A percentile compares a stretch with the other conserved stretches of the same genome.
Evolutionary conservation across 2,113 vertebrate species (phyloP).

Genomic region (Rhombomys opimus): DNA sequence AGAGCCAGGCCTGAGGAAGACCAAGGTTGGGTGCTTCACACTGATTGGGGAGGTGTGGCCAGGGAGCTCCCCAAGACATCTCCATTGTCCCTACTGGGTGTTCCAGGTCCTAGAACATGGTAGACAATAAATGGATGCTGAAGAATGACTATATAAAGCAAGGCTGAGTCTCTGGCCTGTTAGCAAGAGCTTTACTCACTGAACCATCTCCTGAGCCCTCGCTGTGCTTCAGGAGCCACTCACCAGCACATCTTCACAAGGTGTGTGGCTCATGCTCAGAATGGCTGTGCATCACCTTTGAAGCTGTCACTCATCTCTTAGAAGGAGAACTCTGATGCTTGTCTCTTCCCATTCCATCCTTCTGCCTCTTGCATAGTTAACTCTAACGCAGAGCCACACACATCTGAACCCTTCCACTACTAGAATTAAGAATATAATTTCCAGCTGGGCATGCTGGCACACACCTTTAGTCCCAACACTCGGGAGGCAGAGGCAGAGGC

Average conservation of each 20-base stretch:
- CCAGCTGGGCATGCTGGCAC: not conserved
- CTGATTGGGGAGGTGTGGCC: not conserved
- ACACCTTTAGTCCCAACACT: not conserved
- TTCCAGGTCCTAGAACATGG: not conserved
- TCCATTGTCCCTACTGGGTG: not conserved
- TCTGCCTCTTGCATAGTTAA: not conserved
- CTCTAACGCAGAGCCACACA: not conserved
- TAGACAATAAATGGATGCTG: not conserved
- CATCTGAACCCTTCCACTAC: not conserved
- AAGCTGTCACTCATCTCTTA: not conserved
- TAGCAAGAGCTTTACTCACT: not conserved
- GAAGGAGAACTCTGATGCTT: not conserved
- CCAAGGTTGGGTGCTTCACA: not conserved
- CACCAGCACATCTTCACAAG: not conserved
- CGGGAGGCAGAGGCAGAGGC: not conserved
- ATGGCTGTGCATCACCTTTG: not conserved
- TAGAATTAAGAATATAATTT: not conserved
- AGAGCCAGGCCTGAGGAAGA: not conserved
- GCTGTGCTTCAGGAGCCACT: not conserved
- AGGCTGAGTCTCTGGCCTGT: not conserved
- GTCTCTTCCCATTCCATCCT: not conserved
- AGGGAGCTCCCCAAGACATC: not conserved
- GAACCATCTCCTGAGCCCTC: not conserved
- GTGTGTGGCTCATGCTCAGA: not conserved
- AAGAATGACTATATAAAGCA: not conserved